Evolutionary conservation across 64 coral and sea anemone genomes (phyloP).

Genomic region (Montipora foliosa): DNA sequence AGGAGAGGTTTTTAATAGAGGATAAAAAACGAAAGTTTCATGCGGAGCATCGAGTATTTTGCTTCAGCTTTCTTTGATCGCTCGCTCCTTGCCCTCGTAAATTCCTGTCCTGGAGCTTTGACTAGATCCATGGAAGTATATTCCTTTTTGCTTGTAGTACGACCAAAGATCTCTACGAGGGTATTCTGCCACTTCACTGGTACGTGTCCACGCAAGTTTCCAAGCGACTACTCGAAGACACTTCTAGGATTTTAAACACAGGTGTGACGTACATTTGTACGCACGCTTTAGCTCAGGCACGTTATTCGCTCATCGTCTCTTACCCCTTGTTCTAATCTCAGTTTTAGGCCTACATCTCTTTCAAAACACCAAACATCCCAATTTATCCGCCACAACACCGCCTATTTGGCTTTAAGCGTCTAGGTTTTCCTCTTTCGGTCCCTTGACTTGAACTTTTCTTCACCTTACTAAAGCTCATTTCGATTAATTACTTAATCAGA

Average conservation of each 20-base stretch:
- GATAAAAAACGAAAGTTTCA: too few species aligned
- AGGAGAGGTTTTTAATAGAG: too few species aligned
- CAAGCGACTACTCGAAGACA: not conserved
- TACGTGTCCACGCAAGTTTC: not conserved
- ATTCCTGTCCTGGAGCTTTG: not conserved
- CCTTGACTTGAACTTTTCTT: too few species aligned
- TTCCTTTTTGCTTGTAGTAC: not conserved
- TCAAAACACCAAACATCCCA: not conserved
- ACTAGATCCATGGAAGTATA: not conserved
- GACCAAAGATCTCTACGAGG: not conserved
- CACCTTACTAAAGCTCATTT: too few species aligned
- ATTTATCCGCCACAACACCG: not conserved
- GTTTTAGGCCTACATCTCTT: not conserved
- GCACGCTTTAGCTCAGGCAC: not conserved
- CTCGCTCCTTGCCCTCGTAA: not conserved
- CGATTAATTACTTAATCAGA: too few species aligned
- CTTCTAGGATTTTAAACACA: not conserved
- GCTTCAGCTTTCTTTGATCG: too few species aligned
- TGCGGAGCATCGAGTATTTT: too few species aligned
- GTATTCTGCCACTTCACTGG: not conserved
- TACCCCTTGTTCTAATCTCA: too few species aligned
- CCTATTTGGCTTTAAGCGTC: too few species aligned
- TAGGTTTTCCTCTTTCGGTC: too few species aligned
- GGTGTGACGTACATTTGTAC: not conserved
- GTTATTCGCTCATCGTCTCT: not conserved